A percentile compares a stretch with the other conserved stretches of the same genome.
These are phyloP conservation scores for Heliopora coerulea DNA, from an alignment of 92 coral and sea anemone genomes.

Conservation along the genomic window DNA sequence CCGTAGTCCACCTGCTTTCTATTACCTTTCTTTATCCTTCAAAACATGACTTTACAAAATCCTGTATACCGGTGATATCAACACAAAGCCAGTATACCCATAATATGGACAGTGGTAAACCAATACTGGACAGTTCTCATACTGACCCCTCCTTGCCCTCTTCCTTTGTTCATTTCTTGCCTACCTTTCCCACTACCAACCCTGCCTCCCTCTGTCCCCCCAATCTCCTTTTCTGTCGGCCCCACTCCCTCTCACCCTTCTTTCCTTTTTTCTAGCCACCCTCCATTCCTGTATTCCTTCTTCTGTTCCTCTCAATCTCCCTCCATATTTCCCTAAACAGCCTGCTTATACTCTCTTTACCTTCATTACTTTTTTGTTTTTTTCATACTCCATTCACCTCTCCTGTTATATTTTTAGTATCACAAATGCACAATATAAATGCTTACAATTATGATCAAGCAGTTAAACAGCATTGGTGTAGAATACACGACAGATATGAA, in stretches of 20 bases:
- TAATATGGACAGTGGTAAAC: no score
- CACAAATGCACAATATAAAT: no score
- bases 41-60: no score
- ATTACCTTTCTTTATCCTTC: no score
- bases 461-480: constrained; percentile 73
- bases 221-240: neutral
- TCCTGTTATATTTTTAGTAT: no score
- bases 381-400: neutral
- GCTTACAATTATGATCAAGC: constrained; percentile 82
- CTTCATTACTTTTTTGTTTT: neutral
- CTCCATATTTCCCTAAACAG: neutral
- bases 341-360: neutral
- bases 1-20: no score
- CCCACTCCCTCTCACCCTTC: neutral
- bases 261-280: neutral
- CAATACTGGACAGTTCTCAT: no score
- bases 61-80: no score
- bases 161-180: neutral
- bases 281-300: neutral
- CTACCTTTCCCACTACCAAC: neutral
- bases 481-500: constrained; percentile 84
- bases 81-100: no score
- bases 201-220: neutral
- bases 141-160: neutral
- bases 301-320: neutral